Evolutionary conservation across 2,888 invertebrate species (phyloP).

Genomic region (Lochmaea capreae): DNA sequence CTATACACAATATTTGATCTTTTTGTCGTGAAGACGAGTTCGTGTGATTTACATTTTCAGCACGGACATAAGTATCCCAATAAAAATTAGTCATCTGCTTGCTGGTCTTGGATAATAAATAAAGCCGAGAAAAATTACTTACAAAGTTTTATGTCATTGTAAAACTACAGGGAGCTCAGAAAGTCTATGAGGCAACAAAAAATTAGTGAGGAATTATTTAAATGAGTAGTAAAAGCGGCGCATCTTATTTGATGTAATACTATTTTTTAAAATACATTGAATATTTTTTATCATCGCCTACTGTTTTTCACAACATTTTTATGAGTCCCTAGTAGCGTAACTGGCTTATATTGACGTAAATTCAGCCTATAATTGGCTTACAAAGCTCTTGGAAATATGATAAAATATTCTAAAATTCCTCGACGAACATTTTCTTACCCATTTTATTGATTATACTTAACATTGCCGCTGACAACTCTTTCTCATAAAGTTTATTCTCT

Average conservation of each 20-base stretch:
- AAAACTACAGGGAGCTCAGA: not conserved
- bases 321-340: too few relatives aligned
- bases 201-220: not conserved
- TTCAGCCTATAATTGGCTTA: slow-evolving; percentile 51
- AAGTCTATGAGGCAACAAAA: not conserved
- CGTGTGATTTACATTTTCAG: slow-evolving; percentile 11
- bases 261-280: not conserved
- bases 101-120: too few relatives aligned
- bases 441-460: slow-evolving; percentile 61
- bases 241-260: not conserved
- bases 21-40: slow-evolving; percentile 17
- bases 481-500: slow-evolving; percentile 62
- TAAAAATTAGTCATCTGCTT: not conserved
- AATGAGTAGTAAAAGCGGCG: not conserved
- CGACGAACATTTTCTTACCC: slow-evolving; percentile 51
- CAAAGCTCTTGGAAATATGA: slow-evolving; percentile 55
- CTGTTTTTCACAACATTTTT: too few relatives aligned
- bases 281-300: too few relatives aligned
- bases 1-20: slow-evolving; percentile 47
- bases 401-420: slow-evolving; percentile 54
- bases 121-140: not conserved
- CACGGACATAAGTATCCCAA: slow-evolving; percentile 1
- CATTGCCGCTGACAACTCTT: slow-evolving; percentile 64
- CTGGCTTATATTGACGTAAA: slow-evolving; percentile 32
- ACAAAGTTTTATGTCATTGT: not conserved